Evolutionary conservation across 2,888 invertebrate species (phyloP), one percentile per base, ranked within the genome.

Genomic region (Dolichomitus sp.): DNA sequence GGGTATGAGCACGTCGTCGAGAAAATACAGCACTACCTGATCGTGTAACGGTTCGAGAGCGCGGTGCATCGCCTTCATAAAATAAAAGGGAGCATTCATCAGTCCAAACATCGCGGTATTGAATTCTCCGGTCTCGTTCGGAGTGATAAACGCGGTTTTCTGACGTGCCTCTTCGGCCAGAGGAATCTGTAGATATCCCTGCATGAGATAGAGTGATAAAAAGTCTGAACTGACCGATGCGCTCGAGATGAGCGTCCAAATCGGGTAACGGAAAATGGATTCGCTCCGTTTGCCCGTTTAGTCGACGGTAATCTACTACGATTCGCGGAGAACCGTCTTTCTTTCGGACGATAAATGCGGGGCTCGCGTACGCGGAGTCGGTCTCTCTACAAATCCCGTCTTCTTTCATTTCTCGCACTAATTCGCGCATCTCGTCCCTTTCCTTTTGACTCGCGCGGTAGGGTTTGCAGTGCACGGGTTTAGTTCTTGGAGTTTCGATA

Each of bases 61-160:
- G 42, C 57, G 61, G n/a, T 80, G 61, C 68, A 80, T 83, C 1
- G 66, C 61, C 19, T 83, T 83, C 42, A 68, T 68, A 75, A 88
- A 91, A n/a, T 86, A 87, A 6, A 82, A 80, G 2, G 87, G 86
- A 0, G 89, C 87, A 61, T 90, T 89, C 11, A 81, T 59, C 3
- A 89, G 80, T 6, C 89, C 90, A 50, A 89, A 91, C n/a, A 87
- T 86, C 85, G 88, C 86, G 0, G 76, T 33, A 1, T 81, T 69
- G 59, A 86, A 90, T 81, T 90, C 87, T 17, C 83, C 90, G 0
- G 88, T 78, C 14, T 66, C 83, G 6, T 83, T 72, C 0, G 86
- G 85, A 19, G 85, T 87, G 5, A 87, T 83, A n/a, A 63, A 85
- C 50, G 69, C 72, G 27, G 65, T 84, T 80, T 50, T 84, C 17